Conservation (phyloP, 64 coral and sea anemone genomes). For the Actinia equina region DNA sequence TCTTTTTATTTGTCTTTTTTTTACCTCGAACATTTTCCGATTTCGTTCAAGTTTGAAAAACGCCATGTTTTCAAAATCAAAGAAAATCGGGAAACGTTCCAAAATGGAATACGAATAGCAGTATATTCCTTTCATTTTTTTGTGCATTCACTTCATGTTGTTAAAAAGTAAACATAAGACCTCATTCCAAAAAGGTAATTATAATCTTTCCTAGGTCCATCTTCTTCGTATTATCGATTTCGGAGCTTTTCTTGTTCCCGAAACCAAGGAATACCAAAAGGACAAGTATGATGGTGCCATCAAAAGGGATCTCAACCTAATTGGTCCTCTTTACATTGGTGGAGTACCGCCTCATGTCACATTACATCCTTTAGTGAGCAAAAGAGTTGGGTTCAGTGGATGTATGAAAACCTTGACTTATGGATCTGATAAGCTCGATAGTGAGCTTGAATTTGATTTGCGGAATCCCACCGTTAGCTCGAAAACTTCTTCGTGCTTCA, state of each 20-base stretch:
- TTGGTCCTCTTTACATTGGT: conserved; percentile 54
- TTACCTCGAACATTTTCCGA: neutral
- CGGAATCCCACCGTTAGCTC: conserved; percentile 8
- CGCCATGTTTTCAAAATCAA: too few relatives aligned
- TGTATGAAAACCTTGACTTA: conserved; percentile 38
- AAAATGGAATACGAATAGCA: too few relatives aligned
- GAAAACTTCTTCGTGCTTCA: conserved; percentile 12
- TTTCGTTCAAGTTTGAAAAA: too few relatives aligned
- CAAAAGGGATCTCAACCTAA: conserved; percentile 32
- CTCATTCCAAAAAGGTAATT: too few relatives aligned
- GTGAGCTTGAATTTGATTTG: conserved; percentile 36
- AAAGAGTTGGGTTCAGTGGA: conserved; percentile 47
- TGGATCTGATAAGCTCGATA: neutral
- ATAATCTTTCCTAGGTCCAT: conserved; percentile 18
- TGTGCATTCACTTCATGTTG: neutral
- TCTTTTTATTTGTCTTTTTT: neutral
- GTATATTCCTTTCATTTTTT: too few relatives aligned
- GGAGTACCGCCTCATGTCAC: conserved; percentile 48
- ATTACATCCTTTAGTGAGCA: conserved; percentile 23
- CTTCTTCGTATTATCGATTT: conserved; percentile 43
- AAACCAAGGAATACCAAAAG: conserved; percentile 59
- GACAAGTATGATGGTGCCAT: neutral
- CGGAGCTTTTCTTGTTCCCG: conserved; percentile 40
- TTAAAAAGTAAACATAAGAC: too few relatives aligned
- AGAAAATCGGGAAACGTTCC: too few relatives aligned